A percentile compares a stretch with the other conserved stretches of the same genome.
phyloP scores from a whole-genome alignment of 35 echinoderm and acorn worm genomes.

The Nesometra sesokonis region DNA sequence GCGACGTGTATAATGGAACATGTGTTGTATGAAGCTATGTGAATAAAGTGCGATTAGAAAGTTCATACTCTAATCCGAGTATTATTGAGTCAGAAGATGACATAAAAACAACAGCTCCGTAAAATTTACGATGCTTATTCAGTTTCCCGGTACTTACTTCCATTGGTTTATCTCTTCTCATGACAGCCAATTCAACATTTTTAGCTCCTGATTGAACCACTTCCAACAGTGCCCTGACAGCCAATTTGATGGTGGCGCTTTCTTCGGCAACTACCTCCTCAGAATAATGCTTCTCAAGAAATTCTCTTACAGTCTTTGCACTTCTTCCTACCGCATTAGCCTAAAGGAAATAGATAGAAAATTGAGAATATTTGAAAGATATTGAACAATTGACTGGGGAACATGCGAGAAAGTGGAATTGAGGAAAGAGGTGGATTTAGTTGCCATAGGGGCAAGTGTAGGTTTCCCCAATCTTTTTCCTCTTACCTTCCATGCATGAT shows the following conservation, averaged over 20 bases:
- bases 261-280: slow-evolving; percentile 74
- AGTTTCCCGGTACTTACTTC: slow-evolving; percentile 37
- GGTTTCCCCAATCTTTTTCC: too few species aligned
- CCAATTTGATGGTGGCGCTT: slow-evolving; percentile 80
- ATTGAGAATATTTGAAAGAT: not conserved
- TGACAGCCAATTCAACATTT: slow-evolving; percentile 95
- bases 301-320: slow-evolving; percentile 94
- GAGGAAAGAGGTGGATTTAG: too few species aligned
- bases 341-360: slow-evolving; percentile 19
- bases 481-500: slow-evolving; percentile 97
- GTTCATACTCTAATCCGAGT: too few species aligned
- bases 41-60: too few species aligned
- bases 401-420: too few species aligned
- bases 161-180: slow-evolving; percentile 67
- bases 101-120: too few species aligned
- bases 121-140: too few species aligned
- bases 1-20: too few species aligned
- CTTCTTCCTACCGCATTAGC: slow-evolving; percentile 94
- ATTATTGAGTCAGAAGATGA: too few species aligned
- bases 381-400: too few species aligned
- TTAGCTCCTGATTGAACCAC: slow-evolving; percentile 98
- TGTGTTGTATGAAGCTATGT: too few species aligned
- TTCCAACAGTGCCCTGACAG: slow-evolving; percentile 78
- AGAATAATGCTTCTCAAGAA: slow-evolving; percentile 92
- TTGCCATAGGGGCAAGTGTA: too few species aligned